These are phyloP conservation scores for Scaeva pyrastri DNA, from an alignment of 2,888 invertebrate species.

Conservation along the genomic window DNA sequence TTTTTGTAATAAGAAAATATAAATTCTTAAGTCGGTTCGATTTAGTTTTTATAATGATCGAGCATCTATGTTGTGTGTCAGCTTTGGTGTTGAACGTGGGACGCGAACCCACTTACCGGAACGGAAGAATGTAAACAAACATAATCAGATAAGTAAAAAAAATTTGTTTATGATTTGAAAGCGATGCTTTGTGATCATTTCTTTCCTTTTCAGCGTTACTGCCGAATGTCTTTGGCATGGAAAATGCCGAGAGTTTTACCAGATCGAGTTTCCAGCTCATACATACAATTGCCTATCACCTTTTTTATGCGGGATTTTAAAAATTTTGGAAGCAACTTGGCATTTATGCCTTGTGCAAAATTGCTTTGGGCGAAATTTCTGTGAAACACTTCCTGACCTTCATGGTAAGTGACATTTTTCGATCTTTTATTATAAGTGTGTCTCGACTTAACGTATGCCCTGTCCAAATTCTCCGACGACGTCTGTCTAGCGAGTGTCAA, in stretches of 20 bases:
- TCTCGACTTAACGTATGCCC: conserved; percentile 2
- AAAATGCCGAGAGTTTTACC: background rate
- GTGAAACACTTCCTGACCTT: background rate
- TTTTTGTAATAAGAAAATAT: too few species aligned
- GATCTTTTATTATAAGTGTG: background rate
- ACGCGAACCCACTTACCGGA: background rate
- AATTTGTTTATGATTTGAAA: background rate
- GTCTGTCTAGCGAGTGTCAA: background rate
- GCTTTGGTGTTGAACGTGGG: background rate
- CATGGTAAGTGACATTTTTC: background rate
- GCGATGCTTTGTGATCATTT: background rate
- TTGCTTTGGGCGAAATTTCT: background rate
- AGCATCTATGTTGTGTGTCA: too few species aligned
- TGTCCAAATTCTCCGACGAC: background rate
- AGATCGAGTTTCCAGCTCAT: too few species aligned
- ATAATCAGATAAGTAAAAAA: background rate
- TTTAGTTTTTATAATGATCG: too few species aligned
- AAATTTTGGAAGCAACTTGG: too few species aligned
- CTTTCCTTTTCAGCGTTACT: too few species aligned
- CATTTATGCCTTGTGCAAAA: too few species aligned
- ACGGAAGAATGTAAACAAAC: background rate
- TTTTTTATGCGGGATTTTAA: too few species aligned
- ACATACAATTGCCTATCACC: too few species aligned
- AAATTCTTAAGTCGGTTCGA: too few species aligned
- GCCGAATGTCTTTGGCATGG: too few species aligned